phyloP scores from a whole-genome alignment of 2,888 invertebrate species.

The Micoletzkya japonica region DNA sequence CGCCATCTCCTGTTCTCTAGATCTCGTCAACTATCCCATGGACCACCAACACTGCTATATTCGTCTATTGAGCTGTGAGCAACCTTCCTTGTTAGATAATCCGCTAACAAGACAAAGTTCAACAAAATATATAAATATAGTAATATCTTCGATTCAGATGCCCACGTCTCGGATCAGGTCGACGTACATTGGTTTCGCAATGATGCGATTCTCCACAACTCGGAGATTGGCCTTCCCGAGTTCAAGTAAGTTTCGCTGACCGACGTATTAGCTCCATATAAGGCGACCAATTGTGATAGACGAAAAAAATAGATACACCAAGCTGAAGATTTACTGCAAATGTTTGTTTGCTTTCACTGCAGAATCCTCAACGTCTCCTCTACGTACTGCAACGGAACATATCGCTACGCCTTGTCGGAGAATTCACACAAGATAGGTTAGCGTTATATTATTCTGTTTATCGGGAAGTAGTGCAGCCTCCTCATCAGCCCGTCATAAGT shows the following conservation, averaged over 20 bases:
- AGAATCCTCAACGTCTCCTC: conserved; percentile 41
- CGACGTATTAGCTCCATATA: not conserved
- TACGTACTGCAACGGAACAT: conserved; percentile 50
- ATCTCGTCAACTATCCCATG: conserved; percentile 53
- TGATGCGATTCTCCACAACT: conserved; percentile 54
- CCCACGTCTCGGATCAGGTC: conserved; percentile 57
- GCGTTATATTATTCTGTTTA: not conserved
- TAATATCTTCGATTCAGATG: conserved; percentile 45
- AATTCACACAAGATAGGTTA: conserved; percentile 48
- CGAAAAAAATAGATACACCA: not conserved
- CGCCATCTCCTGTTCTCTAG: conserved; percentile 19
- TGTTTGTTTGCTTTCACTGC: not conserved
- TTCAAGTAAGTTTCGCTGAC: conserved; percentile 30
- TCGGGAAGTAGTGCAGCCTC: not conserved
- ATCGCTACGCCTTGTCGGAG: conserved; percentile 56
- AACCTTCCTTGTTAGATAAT: not conserved
- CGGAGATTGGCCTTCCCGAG: conserved; percentile 61
- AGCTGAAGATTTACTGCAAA: no score
- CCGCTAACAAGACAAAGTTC: not conserved
- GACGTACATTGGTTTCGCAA: conserved; percentile 59
- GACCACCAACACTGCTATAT: conserved; percentile 58
- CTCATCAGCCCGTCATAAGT: not conserved
- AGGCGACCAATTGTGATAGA: not conserved
- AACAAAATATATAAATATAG: not conserved
- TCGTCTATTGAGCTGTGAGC: conserved; percentile 53